Evolutionary conservation across 2,888 invertebrate genomes (phyloP).

Genomic region (Barypeithes pellucidus): DNA sequence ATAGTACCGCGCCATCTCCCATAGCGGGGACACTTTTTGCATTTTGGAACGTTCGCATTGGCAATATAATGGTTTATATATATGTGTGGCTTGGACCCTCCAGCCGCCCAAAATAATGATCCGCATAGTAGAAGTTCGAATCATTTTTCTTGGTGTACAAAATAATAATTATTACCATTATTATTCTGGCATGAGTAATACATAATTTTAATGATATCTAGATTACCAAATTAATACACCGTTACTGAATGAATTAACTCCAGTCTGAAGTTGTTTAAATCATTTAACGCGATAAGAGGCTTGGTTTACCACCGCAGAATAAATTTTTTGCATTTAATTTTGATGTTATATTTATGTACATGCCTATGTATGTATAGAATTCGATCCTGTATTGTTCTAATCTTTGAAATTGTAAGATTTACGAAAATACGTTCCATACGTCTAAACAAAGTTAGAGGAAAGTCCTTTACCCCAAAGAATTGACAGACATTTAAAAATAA

Average conservation of each 20-base stretch:
- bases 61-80: too few relatives aligned
- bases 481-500: background rate
- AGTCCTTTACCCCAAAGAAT: too few relatives aligned
- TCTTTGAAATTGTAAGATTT: too few relatives aligned
- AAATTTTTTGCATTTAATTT: background rate
- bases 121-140: background rate
- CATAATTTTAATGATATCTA: constrained; percentile 39
- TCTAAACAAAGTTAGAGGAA: too few relatives aligned
- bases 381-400: too few relatives aligned
- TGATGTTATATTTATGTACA: background rate
- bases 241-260: constrained; percentile 40
- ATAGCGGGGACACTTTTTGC: too few relatives aligned
- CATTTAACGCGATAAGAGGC: background rate
- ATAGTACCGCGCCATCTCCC: too few relatives aligned
- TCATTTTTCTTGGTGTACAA: background rate
- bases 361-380: too few relatives aligned
- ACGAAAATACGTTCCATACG: too few relatives aligned
- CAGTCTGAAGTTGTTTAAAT: constrained; percentile 9
- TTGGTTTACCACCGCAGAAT: background rate
- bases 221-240: constrained; percentile 45
- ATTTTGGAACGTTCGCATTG: too few relatives aligned
- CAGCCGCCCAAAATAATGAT: too few relatives aligned
- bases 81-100: too few relatives aligned
- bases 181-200: constrained; percentile 43
- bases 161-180: constrained; percentile 28